Conservation (phyloP, 64 coral and sea anemone species). For the Montipora foliosa region DNA sequence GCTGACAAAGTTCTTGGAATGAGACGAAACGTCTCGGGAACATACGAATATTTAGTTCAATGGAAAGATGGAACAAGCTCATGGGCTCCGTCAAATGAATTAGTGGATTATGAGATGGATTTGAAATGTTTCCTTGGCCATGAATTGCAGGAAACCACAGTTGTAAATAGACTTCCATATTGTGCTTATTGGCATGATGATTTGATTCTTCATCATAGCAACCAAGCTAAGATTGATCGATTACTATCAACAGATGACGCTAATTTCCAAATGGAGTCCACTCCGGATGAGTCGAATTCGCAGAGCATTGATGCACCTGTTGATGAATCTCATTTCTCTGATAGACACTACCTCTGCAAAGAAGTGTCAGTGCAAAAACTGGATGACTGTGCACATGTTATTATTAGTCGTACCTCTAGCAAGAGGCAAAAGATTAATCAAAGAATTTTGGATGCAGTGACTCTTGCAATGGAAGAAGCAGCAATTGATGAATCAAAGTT, state of each 20-base stretch:
- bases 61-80: slow-evolving; percentile 97
- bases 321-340: slow-evolving; percentile 12
- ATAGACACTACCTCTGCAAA: slow-evolving; percentile 78
- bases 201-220: slow-evolving; percentile 41
- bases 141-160: slow-evolving; percentile 76
- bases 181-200: slow-evolving; percentile 81
- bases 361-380: slow-evolving; percentile 86
- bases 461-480: slow-evolving; percentile 94
- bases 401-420: slow-evolving; percentile 77
- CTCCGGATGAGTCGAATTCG: not conserved
- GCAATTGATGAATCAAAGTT: slow-evolving; percentile 73
- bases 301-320: slow-evolving; percentile 17
- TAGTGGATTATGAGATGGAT: slow-evolving; percentile 87
- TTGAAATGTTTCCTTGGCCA: slow-evolving; percentile 82
- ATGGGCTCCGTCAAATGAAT: slow-evolving; percentile 80
- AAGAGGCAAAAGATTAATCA: slow-evolving; percentile 84
- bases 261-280: not conserved
- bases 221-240: slow-evolving; percentile 32
- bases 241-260: slow-evolving; percentile 31
- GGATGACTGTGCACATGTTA: slow-evolving; percentile 79
- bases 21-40: slow-evolving; percentile 66
- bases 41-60: slow-evolving; percentile 93
- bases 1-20: slow-evolving; percentile 88
- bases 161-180: slow-evolving; percentile 80
- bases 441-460: slow-evolving; percentile 92